A percentile compares a stretch with the other conserved stretches of the same genome.
These are phyloP conservation scores for Carapus acus DNA, from an alignment of 2,797 vertebrate genomes.

Conservation along the genomic window DNA sequence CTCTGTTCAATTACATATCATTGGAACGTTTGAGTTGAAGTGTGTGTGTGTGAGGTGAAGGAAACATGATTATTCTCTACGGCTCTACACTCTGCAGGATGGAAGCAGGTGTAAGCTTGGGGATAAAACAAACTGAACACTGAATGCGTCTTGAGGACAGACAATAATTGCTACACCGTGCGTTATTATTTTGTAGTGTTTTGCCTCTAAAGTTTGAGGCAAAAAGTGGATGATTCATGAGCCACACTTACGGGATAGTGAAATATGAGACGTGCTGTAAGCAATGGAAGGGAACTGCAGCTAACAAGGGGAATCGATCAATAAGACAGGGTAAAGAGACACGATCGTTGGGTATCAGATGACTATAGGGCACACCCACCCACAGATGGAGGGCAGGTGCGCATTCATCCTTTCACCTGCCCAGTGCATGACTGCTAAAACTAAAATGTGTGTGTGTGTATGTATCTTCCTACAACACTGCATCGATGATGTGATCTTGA, in stretches of 20 bases:
- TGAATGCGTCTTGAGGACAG: too few relatives aligned
- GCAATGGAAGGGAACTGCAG: not conserved
- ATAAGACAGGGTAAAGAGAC: not conserved
- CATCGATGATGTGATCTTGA: not conserved
- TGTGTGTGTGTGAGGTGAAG: too few relatives aligned
- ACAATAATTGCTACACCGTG: too few relatives aligned
- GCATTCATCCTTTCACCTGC: not conserved
- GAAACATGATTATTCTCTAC: too few relatives aligned
- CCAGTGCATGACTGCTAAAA: not conserved
- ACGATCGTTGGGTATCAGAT: conserved; percentile 6
- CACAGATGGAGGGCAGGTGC: not conserved
- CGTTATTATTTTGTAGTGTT: not conserved
- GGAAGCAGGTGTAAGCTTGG: too few relatives aligned
- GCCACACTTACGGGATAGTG: not conserved
- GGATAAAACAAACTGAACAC: too few relatives aligned
- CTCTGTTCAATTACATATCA: too few relatives aligned
- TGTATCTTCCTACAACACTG: not conserved
- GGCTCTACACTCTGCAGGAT: too few relatives aligned
- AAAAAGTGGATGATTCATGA: not conserved
- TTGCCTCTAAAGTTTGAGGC: not conserved
- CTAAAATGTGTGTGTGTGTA: not conserved
- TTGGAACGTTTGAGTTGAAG: too few relatives aligned
- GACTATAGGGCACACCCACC: not conserved
- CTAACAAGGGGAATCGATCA: conserved; percentile 17
- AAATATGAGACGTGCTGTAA: conserved; percentile 7